Evolutionary conservation across 2,888 invertebrate species (phyloP), one percentile per base, ranked within the genome.

Genomic region (Prosopocoilus inquinatus): DNA sequence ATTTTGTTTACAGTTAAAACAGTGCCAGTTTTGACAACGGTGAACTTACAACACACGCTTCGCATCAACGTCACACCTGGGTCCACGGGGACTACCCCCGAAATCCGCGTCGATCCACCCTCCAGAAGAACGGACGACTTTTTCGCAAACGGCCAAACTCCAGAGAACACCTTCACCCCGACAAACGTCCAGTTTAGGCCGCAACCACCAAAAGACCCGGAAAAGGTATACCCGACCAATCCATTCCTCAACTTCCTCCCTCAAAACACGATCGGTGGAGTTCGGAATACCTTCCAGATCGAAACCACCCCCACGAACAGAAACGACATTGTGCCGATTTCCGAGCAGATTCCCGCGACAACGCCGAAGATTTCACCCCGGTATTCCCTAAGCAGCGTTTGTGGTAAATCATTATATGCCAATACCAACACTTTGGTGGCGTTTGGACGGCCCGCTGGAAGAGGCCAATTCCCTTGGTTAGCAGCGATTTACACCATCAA

Each of bases 41-140:
- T 82, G 33, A 80, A 77, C 50, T 75, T 84, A 0, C 80, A 81
- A 55, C 81, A 82, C 67, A 78, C 75, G 34, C 67, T 83, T n/a
- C 79, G 70, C 64, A 65, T 79, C 3, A 75, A 70, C 47, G 61
- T 70, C 3, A 35, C 36, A 1, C 49, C 41, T 7, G 49, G 33
- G 9, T 38, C 41, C 9, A 35, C 16, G 9, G 15, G 5, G 8
- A 16, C 16, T 13, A 16, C 20, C 35, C 16, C 44, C 46, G 41
- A 55, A 15, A 28, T 33, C 28, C 12, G 28, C 32, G 9, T 11
- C 20, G 41, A 34, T 9, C 2, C 9, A 28, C 20, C 50, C 46
- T 11, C 2, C 9, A 11, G 44, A 16, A 32, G 33, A 2, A 13
- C 46, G 12, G 32, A 34, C 13, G 16, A 41, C 33, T 11, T 47